These are phyloP conservation scores for Drosophila picticornis DNA, from an alignment of 2,888 invertebrate species.

Conservation along the genomic window DNA sequence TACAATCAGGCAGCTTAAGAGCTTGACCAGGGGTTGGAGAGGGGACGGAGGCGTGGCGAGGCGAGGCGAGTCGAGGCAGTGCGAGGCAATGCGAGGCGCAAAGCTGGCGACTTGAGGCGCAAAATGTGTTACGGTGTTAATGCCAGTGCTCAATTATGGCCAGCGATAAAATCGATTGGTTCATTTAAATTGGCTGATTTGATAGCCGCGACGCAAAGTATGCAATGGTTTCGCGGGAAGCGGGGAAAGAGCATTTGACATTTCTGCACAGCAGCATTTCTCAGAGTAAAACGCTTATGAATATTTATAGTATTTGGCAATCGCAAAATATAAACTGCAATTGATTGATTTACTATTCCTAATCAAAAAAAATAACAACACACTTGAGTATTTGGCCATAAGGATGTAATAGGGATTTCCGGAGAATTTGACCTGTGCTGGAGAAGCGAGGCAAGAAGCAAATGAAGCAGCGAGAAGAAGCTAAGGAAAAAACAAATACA, in stretches of 20 bases:
- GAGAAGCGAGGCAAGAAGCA: neutral
- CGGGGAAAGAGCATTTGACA: neutral
- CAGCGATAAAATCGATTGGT: constrained; percentile 74
- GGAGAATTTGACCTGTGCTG: neutral
- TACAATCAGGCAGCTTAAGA: constrained; percentile 58
- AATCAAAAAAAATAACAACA: neutral
- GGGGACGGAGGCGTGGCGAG: neutral
- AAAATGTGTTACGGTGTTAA: constrained; percentile 76
- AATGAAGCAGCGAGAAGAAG: neutral
- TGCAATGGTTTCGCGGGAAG: constrained; percentile 36
- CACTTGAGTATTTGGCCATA: neutral
- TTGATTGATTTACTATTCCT: neutral
- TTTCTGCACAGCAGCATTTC: neutral
- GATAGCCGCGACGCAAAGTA: constrained; percentile 43
- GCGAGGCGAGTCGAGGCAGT: too few relatives aligned
- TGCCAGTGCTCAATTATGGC: constrained; percentile 65
- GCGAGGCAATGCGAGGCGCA: neutral
- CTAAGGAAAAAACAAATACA: neutral
- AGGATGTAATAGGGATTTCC: neutral
- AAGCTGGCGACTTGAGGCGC: constrained; percentile 24
- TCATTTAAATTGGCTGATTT: constrained; percentile 59
- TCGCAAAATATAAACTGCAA: neutral
- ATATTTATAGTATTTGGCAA: neutral
- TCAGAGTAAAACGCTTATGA: neutral
- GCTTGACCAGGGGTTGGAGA: constrained; percentile 3